These are phyloP conservation scores for Protaetia brevitarsis DNA, from an alignment of 1,140 invertebrate species.

Conservation along the genomic window DNA sequence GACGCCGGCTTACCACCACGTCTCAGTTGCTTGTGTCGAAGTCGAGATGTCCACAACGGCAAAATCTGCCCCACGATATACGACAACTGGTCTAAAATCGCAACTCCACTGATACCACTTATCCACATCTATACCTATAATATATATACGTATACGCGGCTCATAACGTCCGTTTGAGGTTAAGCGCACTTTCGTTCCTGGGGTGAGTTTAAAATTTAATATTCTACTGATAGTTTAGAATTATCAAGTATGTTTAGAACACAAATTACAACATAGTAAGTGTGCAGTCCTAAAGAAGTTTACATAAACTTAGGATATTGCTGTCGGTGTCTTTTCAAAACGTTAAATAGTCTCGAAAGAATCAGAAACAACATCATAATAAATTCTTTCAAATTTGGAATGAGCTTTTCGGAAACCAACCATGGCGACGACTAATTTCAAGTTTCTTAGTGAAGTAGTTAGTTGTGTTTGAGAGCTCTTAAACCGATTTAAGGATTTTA, in stretches of 20 bases:
- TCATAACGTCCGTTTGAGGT: constrained; percentile 23
- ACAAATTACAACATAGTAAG: too few species aligned
- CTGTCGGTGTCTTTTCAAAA: too few species aligned
- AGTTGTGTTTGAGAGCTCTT: too few species aligned
- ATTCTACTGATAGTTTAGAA: neutral
- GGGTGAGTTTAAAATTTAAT: constrained; percentile 20
- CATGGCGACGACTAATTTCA: too few species aligned
- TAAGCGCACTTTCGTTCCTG: neutral
- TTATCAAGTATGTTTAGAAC: neutral
- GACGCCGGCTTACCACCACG: constrained; percentile 36
- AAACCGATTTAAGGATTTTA: too few species aligned
- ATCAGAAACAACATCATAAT: too few species aligned
- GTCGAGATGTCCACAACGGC: constrained; percentile 29
- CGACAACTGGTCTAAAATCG: constrained; percentile 7
- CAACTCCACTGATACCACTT: constrained; percentile 18
- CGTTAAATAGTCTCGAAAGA: too few species aligned
- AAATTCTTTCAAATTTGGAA: too few species aligned
- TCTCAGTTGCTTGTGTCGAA: constrained; percentile 41
- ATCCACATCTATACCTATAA: neutral
- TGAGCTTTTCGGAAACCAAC: too few species aligned
- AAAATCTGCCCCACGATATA: constrained; percentile 1
- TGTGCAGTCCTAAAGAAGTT: too few species aligned
- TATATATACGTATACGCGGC: neutral
- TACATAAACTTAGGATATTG: too few species aligned
- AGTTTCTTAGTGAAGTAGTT: too few species aligned